Evolutionary conservation across 2,888 invertebrate genomes (phyloP), one percentile per base, ranked within the genome.

Genomic region (Cistogaster globosa): DNA sequence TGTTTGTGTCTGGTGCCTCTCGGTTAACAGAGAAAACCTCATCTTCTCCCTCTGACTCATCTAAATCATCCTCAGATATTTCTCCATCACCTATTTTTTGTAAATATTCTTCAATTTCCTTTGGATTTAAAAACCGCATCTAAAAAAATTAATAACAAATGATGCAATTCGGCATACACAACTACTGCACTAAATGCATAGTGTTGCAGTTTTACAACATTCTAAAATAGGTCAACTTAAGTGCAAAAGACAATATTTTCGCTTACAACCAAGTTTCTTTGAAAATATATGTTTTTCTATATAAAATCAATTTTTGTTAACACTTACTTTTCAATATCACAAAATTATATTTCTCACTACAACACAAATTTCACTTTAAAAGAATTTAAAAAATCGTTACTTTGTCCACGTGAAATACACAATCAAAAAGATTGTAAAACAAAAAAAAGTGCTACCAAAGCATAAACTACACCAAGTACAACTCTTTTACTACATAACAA

Each of bases 331-430:
- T 26, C 2, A 26, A 26, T 4, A 26, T 26, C 26, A 26, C 26
- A 26, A 26, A 26, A 26, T 26, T 26, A 26, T 26, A 26, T 26
- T 26, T 26, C 26, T 26, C 26, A 26, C 26, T 26, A 26, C 26
- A 26, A 26, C 26, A 26, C 26, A 36, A 60, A 60, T n/a, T 60
- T 5, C 58, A 60, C 36, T 36, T 60, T 32, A 60, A 60, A 36
- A n/a, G 26, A 60, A 60, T 60, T 60, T 60, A 36, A 60, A n/a
- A 60, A 60, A n/a, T 36, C 58, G 58, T 60, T 60, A 60, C 36
- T 60, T 60, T 60, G 58, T 60, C 58, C 32, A 60, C 60, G 36
- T 60, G 36, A 60, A 36, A 60, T 36, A 36, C 60, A 60, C 60
- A 60, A 60, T 36, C 36, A 18, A n/a, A 60, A 60, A 60, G 26